Evolutionary conservation across 30 jellyfish, hydroid and myxozoan species (phyloP).

Genomic region (Haliclystus octoradiatus): DNA sequence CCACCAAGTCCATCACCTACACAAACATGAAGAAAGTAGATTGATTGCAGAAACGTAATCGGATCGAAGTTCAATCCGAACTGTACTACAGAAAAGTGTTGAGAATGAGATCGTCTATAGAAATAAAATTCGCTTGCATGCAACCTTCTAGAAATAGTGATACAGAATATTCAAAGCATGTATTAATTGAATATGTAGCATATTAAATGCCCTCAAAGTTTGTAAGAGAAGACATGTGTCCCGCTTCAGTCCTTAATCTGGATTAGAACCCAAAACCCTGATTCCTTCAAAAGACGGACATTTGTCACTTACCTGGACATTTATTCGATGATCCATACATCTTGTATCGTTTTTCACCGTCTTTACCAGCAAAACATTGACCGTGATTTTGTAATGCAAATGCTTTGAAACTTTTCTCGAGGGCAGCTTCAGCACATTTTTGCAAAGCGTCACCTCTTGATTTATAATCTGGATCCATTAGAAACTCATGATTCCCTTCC

Average conservation of each 20-base stretch:
- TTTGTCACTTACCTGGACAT: slow-evolving; percentile 85
- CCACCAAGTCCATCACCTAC: slow-evolving; percentile 97
- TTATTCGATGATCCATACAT: slow-evolving; percentile 73
- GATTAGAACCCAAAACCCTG: no score
- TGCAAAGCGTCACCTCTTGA: slow-evolving; percentile 77
- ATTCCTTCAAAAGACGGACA: no score
- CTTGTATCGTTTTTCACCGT: slow-evolving; percentile 63
- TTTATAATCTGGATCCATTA: slow-evolving; percentile 94
- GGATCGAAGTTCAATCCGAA: background rate
- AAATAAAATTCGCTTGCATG: background rate
- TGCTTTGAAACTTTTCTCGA: slow-evolving; percentile 76
- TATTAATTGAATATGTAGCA: no score
- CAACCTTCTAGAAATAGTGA: background rate
- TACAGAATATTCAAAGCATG: no score
- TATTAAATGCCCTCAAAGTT: no score
- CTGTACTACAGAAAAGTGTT: background rate
- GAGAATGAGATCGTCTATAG: background rate
- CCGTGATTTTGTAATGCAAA: slow-evolving; percentile 96
- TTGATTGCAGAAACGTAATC: no score
- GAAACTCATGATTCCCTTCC: slow-evolving; percentile 82
- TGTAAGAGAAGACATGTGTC: no score
- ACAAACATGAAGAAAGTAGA: slow-evolving; percentile 11
- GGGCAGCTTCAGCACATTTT: slow-evolving; percentile 96
- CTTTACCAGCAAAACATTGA: slow-evolving; percentile 89
- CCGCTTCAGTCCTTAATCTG: no score